Evolutionary conservation across 37 sponge, comb jelly and placozoan species (phyloP).

Genomic region (Geodia barretti): DNA sequence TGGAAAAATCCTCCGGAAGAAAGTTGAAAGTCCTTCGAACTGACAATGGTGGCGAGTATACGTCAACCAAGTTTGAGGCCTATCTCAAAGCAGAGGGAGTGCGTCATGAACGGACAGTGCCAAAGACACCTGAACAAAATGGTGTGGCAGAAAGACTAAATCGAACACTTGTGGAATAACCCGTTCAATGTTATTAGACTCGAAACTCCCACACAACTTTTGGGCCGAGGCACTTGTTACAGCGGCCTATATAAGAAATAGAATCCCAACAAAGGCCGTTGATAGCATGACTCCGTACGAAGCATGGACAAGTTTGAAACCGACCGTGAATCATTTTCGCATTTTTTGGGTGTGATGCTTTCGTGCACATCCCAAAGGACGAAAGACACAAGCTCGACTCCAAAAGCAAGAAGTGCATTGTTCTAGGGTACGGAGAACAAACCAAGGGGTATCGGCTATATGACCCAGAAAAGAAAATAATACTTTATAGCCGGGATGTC

Average conservation of each 20-base stretch:
- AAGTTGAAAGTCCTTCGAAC: conserved; percentile 47
- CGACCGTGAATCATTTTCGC: conserved; percentile 10
- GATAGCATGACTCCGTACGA: conserved; percentile 22
- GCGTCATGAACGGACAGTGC: conserved; percentile 46
- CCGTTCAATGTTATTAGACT: conserved; percentile 52
- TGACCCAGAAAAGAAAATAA: conserved; percentile 15
- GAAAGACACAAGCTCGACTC: conserved; percentile 22
- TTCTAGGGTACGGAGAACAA: conserved; percentile 19
- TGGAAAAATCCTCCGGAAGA: neutral
- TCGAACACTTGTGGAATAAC: conserved; percentile 50
- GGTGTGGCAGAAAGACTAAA: conserved; percentile 66
- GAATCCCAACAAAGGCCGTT: conserved; percentile 20
- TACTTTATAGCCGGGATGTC: conserved; percentile 59
- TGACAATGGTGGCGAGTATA: conserved; percentile 61
- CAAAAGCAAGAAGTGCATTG: conserved; percentile 15
- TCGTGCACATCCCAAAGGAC: conserved; percentile 27
- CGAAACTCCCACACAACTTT: conserved; percentile 25
- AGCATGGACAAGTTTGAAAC: conserved; percentile 23
- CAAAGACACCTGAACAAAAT: conserved; percentile 60
- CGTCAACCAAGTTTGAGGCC: conserved; percentile 30
- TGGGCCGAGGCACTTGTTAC: conserved; percentile 37
- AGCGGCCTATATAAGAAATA: conserved; percentile 29
- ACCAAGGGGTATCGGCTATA: conserved; percentile 49
- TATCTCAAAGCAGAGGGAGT: conserved; percentile 44
- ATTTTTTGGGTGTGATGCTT: neutral